These are phyloP conservation scores for Otolemur garnettii DNA, from an alignment of 2,113 vertebrate genomes.

Conservation along the genomic window DNA sequence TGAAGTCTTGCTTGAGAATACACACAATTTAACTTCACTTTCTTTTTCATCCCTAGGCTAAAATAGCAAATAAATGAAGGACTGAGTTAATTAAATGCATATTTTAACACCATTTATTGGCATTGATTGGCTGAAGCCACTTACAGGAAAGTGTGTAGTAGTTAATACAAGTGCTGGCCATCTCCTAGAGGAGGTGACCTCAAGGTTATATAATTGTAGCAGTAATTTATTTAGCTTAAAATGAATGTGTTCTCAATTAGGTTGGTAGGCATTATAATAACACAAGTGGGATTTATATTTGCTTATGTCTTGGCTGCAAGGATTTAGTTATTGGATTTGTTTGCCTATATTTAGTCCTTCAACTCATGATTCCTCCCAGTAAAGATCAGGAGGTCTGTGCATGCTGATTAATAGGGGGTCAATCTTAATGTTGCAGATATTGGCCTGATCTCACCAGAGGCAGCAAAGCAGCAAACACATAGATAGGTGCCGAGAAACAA, in stretches of 20 bases:
- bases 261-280: constrained; percentile 86
- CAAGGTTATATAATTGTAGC: constrained; percentile 86
- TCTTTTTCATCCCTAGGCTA: constrained; percentile 76
- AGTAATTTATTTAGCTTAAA: constrained; percentile 89
- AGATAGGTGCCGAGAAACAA: constrained; percentile 62
- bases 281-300: constrained; percentile 86
- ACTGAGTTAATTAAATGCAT: constrained; percentile 87
- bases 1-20: constrained; percentile 53
- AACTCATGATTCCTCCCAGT: constrained; percentile 73
- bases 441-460: constrained; percentile 68
- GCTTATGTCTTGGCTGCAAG: constrained; percentile 82
- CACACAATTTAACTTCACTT: constrained; percentile 74
- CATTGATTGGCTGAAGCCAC: constrained; percentile 85
- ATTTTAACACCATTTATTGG: constrained; percentile 88
- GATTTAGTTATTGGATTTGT: constrained; percentile 81
- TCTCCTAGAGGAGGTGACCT: constrained; percentile 87
- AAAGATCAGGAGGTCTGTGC: constrained; percentile 80
- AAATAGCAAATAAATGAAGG: constrained; percentile 84
- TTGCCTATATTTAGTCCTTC: constrained; percentile 77
- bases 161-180: constrained; percentile 85
- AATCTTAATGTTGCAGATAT: constrained; percentile 66
- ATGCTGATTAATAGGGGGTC: constrained; percentile 79
- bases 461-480: not conserved
- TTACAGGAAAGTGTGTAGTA: constrained; percentile 84
- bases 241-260: constrained; percentile 87